Evolutionary conservation across 2,113 vertebrate genomes (phyloP).

Genomic region (Alethe diademata): DNA sequence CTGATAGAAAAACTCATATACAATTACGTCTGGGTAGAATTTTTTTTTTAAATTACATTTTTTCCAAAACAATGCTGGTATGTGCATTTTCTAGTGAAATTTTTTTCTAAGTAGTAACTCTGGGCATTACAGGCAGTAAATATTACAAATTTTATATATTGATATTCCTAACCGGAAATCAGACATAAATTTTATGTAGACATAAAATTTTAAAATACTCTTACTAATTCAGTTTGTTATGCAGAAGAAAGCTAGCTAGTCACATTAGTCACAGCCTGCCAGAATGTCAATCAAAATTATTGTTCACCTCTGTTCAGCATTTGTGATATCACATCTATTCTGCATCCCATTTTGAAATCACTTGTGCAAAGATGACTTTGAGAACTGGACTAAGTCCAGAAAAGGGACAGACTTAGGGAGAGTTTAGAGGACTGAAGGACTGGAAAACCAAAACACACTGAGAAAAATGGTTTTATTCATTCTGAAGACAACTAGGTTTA

Average conservation of each 20-base stretch:
- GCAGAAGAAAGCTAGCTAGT: neutral
- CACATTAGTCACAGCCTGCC: neutral
- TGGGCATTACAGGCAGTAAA: neutral
- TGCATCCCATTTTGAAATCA: neutral
- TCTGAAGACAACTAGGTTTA: neutral
- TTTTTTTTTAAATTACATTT: neutral
- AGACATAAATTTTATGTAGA: neutral
- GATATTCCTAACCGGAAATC: neutral
- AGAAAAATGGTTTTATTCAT: neutral
- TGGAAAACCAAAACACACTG: neutral
- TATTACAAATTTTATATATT: neutral
- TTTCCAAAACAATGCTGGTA: neutral
- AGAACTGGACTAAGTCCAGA: neutral
- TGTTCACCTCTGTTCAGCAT: neutral
- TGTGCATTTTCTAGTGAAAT: neutral
- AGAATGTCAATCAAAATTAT: neutral
- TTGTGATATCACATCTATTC: neutral
- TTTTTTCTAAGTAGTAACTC: neutral
- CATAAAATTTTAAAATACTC: neutral
- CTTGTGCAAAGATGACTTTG: neutral
- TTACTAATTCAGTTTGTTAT: neutral
- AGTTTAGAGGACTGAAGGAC: neutral
- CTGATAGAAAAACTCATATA: neutral
- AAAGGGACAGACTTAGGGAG: neutral
- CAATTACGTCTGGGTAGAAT: neutral